Base-by-base conservation (phyloP, 2,797 vertebrate genomes). In the Scleropages formosus region DNA sequence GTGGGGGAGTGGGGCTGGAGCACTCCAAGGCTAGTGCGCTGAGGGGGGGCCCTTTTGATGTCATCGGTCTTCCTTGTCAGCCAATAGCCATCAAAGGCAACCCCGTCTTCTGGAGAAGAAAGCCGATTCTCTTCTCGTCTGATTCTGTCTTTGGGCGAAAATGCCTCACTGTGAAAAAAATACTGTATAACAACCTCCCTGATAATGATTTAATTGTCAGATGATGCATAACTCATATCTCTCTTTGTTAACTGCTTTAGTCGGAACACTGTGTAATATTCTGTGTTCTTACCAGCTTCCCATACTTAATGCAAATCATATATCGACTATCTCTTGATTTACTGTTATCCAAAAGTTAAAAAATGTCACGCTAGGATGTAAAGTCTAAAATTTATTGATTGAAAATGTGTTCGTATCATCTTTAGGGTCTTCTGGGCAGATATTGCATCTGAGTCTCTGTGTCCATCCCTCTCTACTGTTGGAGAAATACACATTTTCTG, bases 11-110 rank as follows among this genome's bases (percentile, higher is more conserved):
- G 4, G 4, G 59, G 59, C 1, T 1, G 20, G 16, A n/a, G 59
- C 8, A 53, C 44, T 27, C 63, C 56, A 67, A 73, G 76, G 39
- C 56, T 26, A 27, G 44, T 26, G 51, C 9, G 18, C 22, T 59
- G 62, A 66, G 53, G 18, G 64, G 18, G 24, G 53, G 4, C 20
- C 70, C 24, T 27, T 77, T 77, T 77, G 62, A 77, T 73, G 70
- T 64, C 39, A 51, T 60, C 53, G 64, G 63, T 49, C 53, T 10
- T 20, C 51, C 47, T 31, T 47, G 46, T 60, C 56, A 60, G 12
- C 27, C 58, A 72, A n/a, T 61, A 9, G 47, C 8, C 24, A 62
- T 72, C n/a, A 60, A 62, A 73, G 15, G 8, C 8, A 56, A 27
- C 16, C 12, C 73, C 16, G 62, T 26, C 10, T 7, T 26, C 15